Evolutionary conservation across 2,888 invertebrate species (phyloP).

Genomic region (Danaus chrysippus): DNA sequence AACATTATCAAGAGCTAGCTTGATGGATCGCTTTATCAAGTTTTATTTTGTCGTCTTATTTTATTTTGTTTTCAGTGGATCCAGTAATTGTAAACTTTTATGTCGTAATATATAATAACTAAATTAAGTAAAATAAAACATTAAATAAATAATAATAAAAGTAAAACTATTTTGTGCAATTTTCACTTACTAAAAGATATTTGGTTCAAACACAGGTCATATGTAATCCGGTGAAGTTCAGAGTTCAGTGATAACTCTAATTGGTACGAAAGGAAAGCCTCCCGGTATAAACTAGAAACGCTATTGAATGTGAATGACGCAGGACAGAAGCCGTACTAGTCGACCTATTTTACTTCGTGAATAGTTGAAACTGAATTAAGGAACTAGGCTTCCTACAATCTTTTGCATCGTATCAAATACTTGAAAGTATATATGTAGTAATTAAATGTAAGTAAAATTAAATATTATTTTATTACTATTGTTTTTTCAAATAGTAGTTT

Average conservation of each 20-base stretch:
- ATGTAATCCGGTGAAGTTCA: no score
- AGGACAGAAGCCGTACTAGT: constrained; percentile 26
- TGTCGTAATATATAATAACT: no score
- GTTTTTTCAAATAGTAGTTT: no score
- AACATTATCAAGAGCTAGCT: not conserved
- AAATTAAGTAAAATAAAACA: no score
- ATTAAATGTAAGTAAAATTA: not conserved
- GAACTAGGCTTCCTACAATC: constrained; percentile 7
- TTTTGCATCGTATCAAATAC: not conserved
- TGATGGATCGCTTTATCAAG: not conserved
- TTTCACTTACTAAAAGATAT: not conserved
- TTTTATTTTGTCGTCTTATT: no score
- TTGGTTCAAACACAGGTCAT: no score
- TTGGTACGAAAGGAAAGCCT: not conserved
- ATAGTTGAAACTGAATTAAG: constrained; percentile 30
- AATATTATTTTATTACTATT: not conserved
- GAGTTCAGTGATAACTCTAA: not conserved
- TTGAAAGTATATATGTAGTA: not conserved
- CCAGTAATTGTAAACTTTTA: no score
- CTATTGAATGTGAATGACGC: constrained; percentile 18
- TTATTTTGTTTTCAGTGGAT: no score
- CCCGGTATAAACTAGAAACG: constrained; percentile 7
- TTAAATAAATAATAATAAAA: no score
- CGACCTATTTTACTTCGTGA: constrained; percentile 28
- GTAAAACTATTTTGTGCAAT: not conserved